Evolutionary conservation across 2,888 invertebrate species (phyloP), one percentile per base, ranked within the genome.

Genomic region (Neoascia interrupta): DNA sequence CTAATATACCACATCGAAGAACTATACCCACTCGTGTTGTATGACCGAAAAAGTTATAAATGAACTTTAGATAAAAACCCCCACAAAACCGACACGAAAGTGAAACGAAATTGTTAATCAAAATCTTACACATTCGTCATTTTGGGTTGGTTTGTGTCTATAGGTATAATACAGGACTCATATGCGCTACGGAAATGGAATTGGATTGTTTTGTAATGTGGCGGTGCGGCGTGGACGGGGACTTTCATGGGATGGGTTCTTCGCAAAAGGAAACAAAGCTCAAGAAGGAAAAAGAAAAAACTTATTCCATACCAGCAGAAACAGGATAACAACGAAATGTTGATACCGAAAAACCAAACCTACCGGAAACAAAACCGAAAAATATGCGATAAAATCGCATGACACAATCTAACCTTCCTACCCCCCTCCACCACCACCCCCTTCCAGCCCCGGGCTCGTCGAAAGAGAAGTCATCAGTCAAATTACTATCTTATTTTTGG

Each of bases 371-470:
- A 56, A 73, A 66, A 79, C 79, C 72, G 49, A 79, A 79, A 73
- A 79, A 66, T 73, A 68, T 79, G 81, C 73, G 82, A 82, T 82
- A 82, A 81, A 82, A 82, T 82, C 82, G 81, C 82, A 82, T 82
- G 82, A 82, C 82, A 81, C 75, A 79, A 73, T 47, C 61, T 66
- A 45, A 51, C 73, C 79, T n/a, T n/a, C n/a, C n/a, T n/a, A n/a
- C n/a, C n/a, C n/a, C 31, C 26, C 8, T 26, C 5, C 26, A 5
- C 26, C 8, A 5, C 26, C 8, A 8, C 26, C 26, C 8, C 26
- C 31, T 31, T 31, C 31, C n/a, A n/a, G 8, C 8, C 8, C 31
- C n/a, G 31, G 8, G 47, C 36, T 39, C 34, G 45, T 13, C 45
- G 56, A 58, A 72, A 68, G 76, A 79, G 69, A 76, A 82, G 79